A percentile compares a stretch with the other conserved stretches of the same genome.
These are phyloP conservation scores for Sebastiscus tertius DNA, from an alignment of 2,797 vertebrate genomes.

Conservation along the genomic window DNA sequence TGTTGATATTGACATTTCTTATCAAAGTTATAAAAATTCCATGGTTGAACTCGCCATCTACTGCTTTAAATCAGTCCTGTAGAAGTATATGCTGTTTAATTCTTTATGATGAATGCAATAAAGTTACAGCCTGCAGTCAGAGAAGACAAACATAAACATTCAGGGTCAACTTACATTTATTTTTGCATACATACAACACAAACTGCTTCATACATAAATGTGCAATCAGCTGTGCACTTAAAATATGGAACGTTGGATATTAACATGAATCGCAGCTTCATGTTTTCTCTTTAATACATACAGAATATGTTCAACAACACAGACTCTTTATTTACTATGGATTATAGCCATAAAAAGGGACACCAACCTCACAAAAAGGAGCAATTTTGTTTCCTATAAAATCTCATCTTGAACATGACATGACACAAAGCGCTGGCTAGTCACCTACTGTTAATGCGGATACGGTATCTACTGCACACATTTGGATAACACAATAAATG, in stretches of 20 bases:
- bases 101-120: not conserved
- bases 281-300: constrained; percentile 79
- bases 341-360: constrained; percentile 81
- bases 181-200: constrained; percentile 91
- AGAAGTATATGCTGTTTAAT: not conserved
- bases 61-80: too few relatives aligned
- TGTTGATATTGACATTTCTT: too few relatives aligned
- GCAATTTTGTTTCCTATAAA: constrained; percentile 77
- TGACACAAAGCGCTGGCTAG: constrained; percentile 76
- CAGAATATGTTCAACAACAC: constrained; percentile 82
- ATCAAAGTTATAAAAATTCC: too few relatives aligned
- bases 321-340: constrained; percentile 76
- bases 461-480: constrained; percentile 74
- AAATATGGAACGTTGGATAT: constrained; percentile 82
- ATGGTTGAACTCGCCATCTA: too few relatives aligned
- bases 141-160: constrained; percentile 10
- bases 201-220: constrained; percentile 87
- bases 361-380: constrained; percentile 79
- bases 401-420: constrained; percentile 71
- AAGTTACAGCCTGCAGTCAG: not conserved
- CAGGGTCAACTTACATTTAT: constrained; percentile 84
- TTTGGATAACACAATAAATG: constrained; percentile 68
- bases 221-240: constrained; percentile 83
- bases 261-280: constrained; percentile 76
- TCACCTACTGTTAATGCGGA: constrained; percentile 65